Percentiles rank a stretch among this genome's conserved stretches.
Conservation (phyloP, 2,113 vertebrate genomes). For the Amphilophus citrinellus region DNA sequence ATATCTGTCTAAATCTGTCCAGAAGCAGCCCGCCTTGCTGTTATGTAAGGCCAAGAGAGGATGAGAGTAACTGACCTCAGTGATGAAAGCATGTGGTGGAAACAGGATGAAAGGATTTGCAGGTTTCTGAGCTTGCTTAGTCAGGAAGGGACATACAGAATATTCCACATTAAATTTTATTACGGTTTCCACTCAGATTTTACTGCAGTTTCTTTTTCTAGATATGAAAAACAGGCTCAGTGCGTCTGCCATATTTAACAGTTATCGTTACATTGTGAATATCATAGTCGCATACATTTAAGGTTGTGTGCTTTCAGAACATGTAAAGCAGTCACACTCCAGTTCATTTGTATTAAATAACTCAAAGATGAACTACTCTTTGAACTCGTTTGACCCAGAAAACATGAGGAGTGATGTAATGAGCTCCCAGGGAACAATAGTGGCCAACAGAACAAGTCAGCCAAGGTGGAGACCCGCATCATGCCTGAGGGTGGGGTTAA, state of each 20-base stretch:
- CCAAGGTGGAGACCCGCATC: neutral
- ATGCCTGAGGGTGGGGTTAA: neutral
- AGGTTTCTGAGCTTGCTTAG: conserved; percentile 58
- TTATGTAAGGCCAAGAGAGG: conserved; percentile 55
- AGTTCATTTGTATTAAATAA: rapidly evolving
- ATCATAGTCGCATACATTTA: neutral
- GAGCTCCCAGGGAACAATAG: neutral
- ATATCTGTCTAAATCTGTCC: conserved; percentile 1
- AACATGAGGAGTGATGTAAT: neutral
- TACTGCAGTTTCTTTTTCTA: neutral
- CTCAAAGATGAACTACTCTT: neutral
- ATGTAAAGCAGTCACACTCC: rapidly evolving
- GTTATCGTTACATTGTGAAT: neutral
- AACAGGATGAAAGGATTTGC: conserved; percentile 79
- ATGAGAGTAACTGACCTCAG: conserved; percentile 64
- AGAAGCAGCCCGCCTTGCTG: neutral
- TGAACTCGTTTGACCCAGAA: neutral
- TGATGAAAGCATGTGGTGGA: conserved; percentile 55
- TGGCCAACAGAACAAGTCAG: neutral
- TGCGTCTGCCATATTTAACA: neutral
- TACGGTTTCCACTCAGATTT: neutral
- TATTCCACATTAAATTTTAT: neutral
- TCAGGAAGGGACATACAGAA: conserved; percentile 18
- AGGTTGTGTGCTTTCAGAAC: too few species aligned
- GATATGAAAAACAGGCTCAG: neutral